phyloP scores from a whole-genome alignment of 2,797 vertebrate species.

The Spea hammondii region DNA sequence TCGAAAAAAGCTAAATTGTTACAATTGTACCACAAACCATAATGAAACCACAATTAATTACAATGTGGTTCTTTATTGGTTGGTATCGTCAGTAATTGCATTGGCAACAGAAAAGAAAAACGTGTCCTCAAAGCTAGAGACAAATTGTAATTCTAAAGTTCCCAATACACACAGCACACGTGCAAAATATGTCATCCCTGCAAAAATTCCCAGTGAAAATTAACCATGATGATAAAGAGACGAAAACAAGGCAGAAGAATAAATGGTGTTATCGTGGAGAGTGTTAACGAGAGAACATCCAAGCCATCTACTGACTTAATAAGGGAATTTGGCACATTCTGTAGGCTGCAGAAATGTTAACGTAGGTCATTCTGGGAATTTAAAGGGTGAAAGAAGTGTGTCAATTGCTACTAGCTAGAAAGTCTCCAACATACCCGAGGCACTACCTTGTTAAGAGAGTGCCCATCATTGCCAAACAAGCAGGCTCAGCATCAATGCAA shows the following conservation, averaged over 20 bases:
- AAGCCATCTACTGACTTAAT: background rate
- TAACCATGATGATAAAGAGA: too few species aligned
- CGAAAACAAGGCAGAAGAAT: background rate
- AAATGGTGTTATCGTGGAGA: background rate
- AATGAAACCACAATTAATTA: too few species aligned
- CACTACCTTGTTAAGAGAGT: conserved; percentile 48
- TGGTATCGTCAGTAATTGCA: background rate
- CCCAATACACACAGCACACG: background rate
- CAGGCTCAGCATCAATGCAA: conserved; percentile 47
- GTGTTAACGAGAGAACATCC: too few species aligned
- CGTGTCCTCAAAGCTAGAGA: background rate
- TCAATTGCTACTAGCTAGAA: conserved; percentile 30
- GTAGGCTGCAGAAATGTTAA: conserved; percentile 3
- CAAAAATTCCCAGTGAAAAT: too few species aligned
- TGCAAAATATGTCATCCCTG: background rate
- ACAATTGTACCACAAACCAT: too few species aligned
- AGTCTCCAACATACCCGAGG: conserved; percentile 39
- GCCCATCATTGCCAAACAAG: conserved; percentile 42
- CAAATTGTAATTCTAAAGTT: background rate
- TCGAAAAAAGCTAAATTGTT: too few species aligned
- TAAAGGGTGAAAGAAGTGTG: conserved; percentile 12
- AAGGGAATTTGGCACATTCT: background rate
- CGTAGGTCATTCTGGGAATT: conserved; percentile 30
- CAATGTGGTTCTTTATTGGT: too few species aligned
- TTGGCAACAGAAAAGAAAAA: background rate